Evolutionary conservation across 2,888 invertebrate species (phyloP).

Genomic region (Pherbina coryleti): DNA sequence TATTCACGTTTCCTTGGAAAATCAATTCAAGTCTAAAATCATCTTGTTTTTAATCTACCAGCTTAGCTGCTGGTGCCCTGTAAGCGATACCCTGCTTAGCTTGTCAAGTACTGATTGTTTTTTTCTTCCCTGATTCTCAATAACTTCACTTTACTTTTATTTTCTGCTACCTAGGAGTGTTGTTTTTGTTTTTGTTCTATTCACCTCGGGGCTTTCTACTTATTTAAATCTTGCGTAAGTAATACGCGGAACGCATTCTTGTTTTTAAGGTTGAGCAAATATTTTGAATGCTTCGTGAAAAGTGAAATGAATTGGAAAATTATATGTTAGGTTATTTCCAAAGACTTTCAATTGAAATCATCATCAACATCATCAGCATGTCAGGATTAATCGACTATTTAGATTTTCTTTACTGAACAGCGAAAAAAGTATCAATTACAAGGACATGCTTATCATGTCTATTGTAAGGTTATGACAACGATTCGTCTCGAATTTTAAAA

Average conservation of each 20-base stretch:
- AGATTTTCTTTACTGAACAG: background rate
- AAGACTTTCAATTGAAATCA: background rate
- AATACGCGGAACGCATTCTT: constrained; percentile 11
- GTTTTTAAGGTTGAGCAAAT: constrained; percentile 20
- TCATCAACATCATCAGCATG: background rate
- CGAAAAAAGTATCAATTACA: constrained; percentile 28
- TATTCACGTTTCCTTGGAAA: too few species aligned
- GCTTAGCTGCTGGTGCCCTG: too few species aligned
- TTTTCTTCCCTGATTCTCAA: too few species aligned
- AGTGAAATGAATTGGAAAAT: constrained; percentile 33
- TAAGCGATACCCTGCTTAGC: too few species aligned
- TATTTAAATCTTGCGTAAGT: constrained; percentile 28
- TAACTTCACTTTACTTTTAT: too few species aligned
- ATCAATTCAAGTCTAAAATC: too few species aligned
- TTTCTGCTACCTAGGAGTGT: too few species aligned
- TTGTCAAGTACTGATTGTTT: too few species aligned
- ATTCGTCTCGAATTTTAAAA: background rate
- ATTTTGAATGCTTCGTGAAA: constrained; percentile 28
- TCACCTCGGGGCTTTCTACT: too few species aligned
- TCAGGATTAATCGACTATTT: background rate
- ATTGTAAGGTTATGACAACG: background rate
- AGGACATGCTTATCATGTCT: background rate
- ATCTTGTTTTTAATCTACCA: too few species aligned
- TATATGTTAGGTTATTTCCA: background rate
- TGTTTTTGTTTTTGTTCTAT: too few species aligned